Evolutionary conservation across 2,888 invertebrate species (phyloP), one percentile per base, ranked within the genome.

Genomic region (Himalopsyche anomala): DNA sequence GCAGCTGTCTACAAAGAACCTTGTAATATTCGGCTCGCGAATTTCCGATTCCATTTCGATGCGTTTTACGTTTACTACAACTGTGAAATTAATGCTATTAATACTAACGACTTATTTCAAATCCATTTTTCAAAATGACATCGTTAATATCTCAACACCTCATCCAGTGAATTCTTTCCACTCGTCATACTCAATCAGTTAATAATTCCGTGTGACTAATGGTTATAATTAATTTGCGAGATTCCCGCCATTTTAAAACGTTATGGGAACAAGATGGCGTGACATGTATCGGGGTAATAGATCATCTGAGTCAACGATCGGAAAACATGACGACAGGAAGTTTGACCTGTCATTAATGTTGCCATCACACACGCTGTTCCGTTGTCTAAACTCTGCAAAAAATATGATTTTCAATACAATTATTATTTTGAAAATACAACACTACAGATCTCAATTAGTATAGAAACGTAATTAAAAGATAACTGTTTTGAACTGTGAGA

Each of bases 271-370:
- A 62, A 62, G 62, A 19, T 62, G 62, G 62, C 62, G 62, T 62
- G 62, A 62, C 62, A 62, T n/a, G 19, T 62, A 62, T 62, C 62
- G 62, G 62, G 28, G 28, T 62, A 62, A 62, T 62, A 19, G 6
- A 62, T 62, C 62, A 62, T 62, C 62, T 28, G 62, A 62, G 62
- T 62, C 62, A 19, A 62, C 62, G 62, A 62, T 62, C 62, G 62
- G 28, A 28, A 62, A 62, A 62, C 62, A 62, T 62, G 62, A 62
- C 62, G 62, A 62, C 62, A 62, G 62, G 62, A 62, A 62, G 62
- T 62, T 51, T 62, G 62, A 62, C 19, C 62, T 62, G 62, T 19
- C 62, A 62, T 62, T 62, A 62, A 28, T 62, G 62, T 62, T 62
- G 62, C 62, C 62, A 62, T 62, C 62, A 62, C 62, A 62, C 62